Conservation (phyloP, 1,140 invertebrate species). For the Eumaeus atala region DNA sequence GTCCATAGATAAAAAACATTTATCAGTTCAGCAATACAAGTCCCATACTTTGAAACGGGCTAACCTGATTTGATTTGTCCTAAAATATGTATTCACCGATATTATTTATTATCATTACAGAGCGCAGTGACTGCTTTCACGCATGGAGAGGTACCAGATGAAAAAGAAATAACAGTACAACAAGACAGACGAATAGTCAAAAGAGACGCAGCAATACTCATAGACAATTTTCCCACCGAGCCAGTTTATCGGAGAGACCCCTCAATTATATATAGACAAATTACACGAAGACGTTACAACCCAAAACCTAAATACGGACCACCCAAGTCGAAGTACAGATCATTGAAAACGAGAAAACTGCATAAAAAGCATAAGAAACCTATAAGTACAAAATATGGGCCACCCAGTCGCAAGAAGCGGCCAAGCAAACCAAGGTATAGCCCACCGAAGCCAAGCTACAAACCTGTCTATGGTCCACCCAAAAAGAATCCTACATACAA, state of each 20-base stretch:
- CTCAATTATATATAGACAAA: conserved; percentile 46
- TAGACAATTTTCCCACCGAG: conserved; percentile 40
- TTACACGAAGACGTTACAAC: conserved; percentile 40
- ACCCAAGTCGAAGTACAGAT: conserved; percentile 27
- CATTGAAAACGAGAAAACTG: conserved; percentile 26
- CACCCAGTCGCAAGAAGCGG: conserved; percentile 30
- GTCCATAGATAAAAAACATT: too few species aligned
- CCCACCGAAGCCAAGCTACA: conserved; percentile 31
- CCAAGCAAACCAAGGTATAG: conserved; percentile 37
- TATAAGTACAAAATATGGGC: conserved; percentile 7
- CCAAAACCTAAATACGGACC: conserved; percentile 34
- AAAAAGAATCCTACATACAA: conserved; percentile 33
- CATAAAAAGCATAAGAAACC: conserved; percentile 35
- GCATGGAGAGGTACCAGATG: conserved; percentile 24
- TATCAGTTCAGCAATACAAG: too few species aligned
- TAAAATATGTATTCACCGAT: too few species aligned
- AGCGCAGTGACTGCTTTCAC: conserved; percentile 39
- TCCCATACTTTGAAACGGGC: too few species aligned
- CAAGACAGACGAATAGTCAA: conserved; percentile 33
- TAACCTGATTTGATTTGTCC: too few species aligned
- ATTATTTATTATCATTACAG: conserved; percentile 40
- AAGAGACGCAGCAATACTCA: conserved; percentile 43
- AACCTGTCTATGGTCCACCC: conserved; percentile 31
- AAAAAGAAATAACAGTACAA: conserved; percentile 26
- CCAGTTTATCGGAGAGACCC: conserved; percentile 38